These are phyloP conservation scores for Rutilus rutilus DNA, from an alignment of 2,113 vertebrate genomes.

Conservation along the genomic window DNA sequence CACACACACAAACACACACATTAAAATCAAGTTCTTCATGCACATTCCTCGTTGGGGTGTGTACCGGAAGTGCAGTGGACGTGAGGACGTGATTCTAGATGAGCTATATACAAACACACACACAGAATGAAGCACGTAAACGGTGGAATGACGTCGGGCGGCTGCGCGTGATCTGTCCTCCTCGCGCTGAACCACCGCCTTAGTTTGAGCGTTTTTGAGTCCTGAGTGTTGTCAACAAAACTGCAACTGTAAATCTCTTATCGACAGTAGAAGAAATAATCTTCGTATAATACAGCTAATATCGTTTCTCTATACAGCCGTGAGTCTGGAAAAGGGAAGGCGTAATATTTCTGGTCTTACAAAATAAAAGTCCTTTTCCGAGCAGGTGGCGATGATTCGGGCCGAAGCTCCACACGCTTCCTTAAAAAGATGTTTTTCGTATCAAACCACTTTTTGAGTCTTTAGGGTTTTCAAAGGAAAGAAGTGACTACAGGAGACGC, in stretches of 20 bases:
- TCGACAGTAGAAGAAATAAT: constrained; percentile 89
- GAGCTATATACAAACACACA: constrained; percentile 21
- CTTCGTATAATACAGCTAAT: constrained; percentile 84
- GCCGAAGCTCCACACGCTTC: background rate
- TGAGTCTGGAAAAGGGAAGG: constrained; percentile 60
- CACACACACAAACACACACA: no score
- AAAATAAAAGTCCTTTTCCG: constrained; percentile 52
- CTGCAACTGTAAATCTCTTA: constrained; percentile 80
- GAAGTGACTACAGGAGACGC: constrained; percentile 61
- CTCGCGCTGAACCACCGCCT: constrained; percentile 57
- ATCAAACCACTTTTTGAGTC: background rate
- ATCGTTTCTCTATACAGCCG: constrained; percentile 57
- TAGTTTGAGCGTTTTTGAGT: constrained; percentile 85
- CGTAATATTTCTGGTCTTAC: constrained; percentile 61
- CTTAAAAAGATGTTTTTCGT: constrained; percentile 42
- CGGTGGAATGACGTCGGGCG: background rate
- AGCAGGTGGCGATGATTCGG: background rate
- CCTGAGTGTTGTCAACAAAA: constrained; percentile 96
- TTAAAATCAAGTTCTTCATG: no score
- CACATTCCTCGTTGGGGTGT: no score
- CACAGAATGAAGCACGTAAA: constrained; percentile 11
- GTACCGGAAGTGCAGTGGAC: no score
- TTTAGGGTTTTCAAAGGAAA: constrained; percentile 33
- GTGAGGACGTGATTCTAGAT: no score
- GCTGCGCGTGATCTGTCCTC: background rate